Evolutionary conservation across 2,113 vertebrate species (phyloP), one percentile per base, ranked within the genome.

Genomic region (Lutjanus erythropterus): DNA sequence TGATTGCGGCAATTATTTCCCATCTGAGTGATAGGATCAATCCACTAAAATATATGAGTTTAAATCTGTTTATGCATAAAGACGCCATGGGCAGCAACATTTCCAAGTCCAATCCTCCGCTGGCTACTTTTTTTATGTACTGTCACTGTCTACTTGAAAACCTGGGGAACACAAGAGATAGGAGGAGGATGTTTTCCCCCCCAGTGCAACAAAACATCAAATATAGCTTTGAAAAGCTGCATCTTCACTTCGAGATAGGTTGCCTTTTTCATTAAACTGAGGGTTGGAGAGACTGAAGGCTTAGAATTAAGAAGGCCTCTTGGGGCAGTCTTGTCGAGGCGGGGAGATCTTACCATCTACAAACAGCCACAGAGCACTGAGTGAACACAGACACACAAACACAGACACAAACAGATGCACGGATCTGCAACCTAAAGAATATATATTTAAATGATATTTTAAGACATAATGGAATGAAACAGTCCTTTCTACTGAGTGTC

Each of bases 161-260:
- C 25, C 37, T 35, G 21, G 21, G 15, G 7, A 53, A 35, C 14
- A 55, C 14, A 52, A 19, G 5, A n/a, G 12, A 50, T 41, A 27
- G 25, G 15, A 67, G 25, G 15, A 67, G 39, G 21, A 35, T 71
- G 11, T 74, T 58, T 44, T 3, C 29, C 7, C 53, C 52, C 6
- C 49, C 42, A 25, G n/a, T 53, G 19, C 25, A 31, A 47, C 23
- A 78, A 60, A 77, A 58, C 29, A 78, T 71, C 37, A 86, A 83
- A 79, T 44, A 55, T 6, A 81, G 65, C 35, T 67, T 66, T 55
- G 46, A 72, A 67, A 72, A 47, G 23, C 29, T 42, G 29, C 35
- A 64, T 37, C 56, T 77, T 83, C 31, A 71, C 31, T 66, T 49
- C 33, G 39, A 71, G 59, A 79, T 19, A 14, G 9, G 31, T 11